Percentiles rank a stretch among this genome's conserved stretches.
Conservation (phyloP, 2,888 invertebrate genomes). For the Aelia acuminata region DNA sequence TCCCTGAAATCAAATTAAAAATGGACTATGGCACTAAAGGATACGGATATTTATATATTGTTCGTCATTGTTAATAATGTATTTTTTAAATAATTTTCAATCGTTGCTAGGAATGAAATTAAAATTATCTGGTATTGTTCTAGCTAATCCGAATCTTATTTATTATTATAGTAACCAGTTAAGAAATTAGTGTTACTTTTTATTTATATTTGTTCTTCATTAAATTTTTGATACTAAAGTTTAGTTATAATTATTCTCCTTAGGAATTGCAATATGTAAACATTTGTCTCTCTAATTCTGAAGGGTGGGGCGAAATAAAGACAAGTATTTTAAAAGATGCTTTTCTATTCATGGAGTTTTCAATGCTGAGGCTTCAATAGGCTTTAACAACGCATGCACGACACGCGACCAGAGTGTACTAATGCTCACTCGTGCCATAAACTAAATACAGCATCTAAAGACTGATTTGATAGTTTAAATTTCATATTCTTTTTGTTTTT, state of each 20-base stretch:
- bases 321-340: not conserved
- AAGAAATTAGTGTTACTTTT: no score
- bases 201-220: not conserved
- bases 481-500: not conserved
- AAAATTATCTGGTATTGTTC: no score
- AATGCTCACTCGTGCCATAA: not conserved
- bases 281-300: not conserved
- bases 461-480: not conserved
- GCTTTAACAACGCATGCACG: not conserved
- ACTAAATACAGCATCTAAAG: not conserved
- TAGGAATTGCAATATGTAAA: not conserved
- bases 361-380: not conserved
- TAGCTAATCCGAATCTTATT: no score
- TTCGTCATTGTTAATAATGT: no score
- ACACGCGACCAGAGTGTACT: not conserved
- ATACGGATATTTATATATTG: no score
- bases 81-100: no score
- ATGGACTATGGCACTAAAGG: no score
- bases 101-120: no score
- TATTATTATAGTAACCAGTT: no score
- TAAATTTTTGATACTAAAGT: not conserved
- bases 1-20: no score
- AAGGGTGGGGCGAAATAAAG: not conserved
- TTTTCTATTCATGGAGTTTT: not conserved
- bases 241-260: not conserved